Percentiles rank a stretch among this genome's conserved stretches.
These are phyloP conservation scores for Argopecten irradians DNA, from an alignment of 1,140 invertebrate species.

Conservation along the genomic window DNA sequence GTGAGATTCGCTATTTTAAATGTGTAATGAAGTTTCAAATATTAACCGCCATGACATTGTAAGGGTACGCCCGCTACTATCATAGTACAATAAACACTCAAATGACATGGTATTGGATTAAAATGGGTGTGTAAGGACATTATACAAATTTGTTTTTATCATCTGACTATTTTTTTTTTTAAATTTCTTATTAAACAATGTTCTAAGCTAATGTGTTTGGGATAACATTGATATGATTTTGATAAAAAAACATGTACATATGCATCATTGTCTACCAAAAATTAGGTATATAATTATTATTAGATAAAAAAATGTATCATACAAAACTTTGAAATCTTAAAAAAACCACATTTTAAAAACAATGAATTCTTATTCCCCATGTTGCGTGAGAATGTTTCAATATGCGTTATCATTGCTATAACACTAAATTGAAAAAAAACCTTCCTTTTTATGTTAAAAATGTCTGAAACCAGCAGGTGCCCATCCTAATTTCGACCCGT, in stretches of 20 bases:
- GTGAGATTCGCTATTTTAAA: background rate
- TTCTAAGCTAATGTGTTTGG: too few species aligned
- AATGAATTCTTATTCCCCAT: background rate
- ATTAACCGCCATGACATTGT: background rate
- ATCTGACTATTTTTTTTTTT: too few species aligned
- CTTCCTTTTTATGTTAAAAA: background rate
- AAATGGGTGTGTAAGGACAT: background rate
- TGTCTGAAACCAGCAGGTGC: background rate
- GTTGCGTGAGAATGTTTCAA: background rate
- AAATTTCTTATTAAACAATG: too few species aligned
- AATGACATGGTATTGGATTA: background rate
- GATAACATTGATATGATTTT: too few species aligned
- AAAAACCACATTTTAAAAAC: too few species aligned
- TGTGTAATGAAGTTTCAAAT: constrained; percentile 7
- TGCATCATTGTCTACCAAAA: too few species aligned
- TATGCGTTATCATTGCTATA: background rate
- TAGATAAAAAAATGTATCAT: too few species aligned
- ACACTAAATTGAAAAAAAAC: background rate
- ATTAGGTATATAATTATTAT: too few species aligned
- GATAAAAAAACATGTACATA: too few species aligned
- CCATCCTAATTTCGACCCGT: background rate
- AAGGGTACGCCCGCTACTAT: background rate
- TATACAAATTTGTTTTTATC: too few species aligned
- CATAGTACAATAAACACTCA: background rate
- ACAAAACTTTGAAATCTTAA: too few species aligned